Evolutionary conservation across 2,113 vertebrate genomes (phyloP).

Genomic region (Gavia stellata): DNA sequence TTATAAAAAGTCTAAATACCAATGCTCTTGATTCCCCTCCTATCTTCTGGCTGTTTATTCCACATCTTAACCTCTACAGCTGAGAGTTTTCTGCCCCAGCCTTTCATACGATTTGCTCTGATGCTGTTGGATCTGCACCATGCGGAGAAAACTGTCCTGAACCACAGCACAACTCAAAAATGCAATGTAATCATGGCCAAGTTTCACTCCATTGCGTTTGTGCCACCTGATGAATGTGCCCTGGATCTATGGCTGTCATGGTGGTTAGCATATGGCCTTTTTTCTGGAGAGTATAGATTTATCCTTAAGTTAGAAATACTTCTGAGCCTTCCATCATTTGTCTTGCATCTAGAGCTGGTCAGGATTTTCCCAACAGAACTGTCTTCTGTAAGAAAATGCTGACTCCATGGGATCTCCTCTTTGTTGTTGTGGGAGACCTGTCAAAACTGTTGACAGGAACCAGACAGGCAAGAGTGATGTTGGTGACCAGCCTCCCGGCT

Average conservation of each 20-base stretch:
- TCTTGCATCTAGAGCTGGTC: background rate
- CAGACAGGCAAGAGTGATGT: background rate
- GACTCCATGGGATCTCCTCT: background rate
- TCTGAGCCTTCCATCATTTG: background rate
- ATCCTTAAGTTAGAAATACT: background rate
- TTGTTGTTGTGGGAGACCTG: background rate
- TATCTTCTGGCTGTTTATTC: background rate
- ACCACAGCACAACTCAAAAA: background rate
- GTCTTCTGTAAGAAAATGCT: background rate
- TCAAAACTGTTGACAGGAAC: background rate
- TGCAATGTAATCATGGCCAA: background rate
- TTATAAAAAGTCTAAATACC: background rate
- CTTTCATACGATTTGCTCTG: background rate
- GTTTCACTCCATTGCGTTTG: rapidly evolving
- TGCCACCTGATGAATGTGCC: background rate
- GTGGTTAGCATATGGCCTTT: background rate
- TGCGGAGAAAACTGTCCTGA: background rate
- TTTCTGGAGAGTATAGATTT: background rate
- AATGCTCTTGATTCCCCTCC: background rate
- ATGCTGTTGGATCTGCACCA: background rate
- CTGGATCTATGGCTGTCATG: background rate
- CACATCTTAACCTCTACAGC: background rate
- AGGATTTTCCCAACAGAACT: background rate
- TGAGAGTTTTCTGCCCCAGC: background rate
- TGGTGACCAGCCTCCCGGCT: background rate